Evolutionary conservation across 2,113 vertebrate genomes (phyloP).

Genomic region (Urocynchramus pylzowi): DNA sequence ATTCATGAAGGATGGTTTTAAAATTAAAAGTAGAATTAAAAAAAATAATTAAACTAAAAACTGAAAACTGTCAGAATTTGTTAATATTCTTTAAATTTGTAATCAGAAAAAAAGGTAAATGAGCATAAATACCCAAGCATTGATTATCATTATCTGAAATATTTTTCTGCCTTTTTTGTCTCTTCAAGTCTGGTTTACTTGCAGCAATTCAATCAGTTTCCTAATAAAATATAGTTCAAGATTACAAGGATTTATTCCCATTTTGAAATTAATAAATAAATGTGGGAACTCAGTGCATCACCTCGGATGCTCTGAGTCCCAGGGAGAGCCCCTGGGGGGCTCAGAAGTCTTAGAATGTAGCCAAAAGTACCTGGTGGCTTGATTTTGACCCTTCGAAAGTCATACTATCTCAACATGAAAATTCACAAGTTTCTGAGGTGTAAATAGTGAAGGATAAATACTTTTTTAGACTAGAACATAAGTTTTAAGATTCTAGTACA

Average conservation of each 20-base stretch:
- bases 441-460: too few relatives aligned
- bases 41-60: background rate
- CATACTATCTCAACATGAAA: too few relatives aligned
- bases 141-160: background rate
- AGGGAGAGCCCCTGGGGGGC: too few relatives aligned
- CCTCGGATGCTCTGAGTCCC: too few relatives aligned
- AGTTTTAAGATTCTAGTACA: too few relatives aligned
- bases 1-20: background rate
- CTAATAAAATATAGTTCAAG: background rate
- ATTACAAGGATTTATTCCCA: background rate
- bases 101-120: background rate
- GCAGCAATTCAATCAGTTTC: background rate
- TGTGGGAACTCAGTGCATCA: too few relatives aligned
- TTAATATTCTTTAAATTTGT: background rate
- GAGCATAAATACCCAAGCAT: background rate
- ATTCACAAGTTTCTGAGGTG: too few relatives aligned
- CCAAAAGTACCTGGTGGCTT: too few relatives aligned
- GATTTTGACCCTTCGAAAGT: too few relatives aligned
- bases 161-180: background rate
- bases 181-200: background rate
- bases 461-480: too few relatives aligned
- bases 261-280: background rate
- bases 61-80: background rate
- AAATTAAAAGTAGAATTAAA: background rate
- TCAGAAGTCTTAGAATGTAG: too few relatives aligned